Evolutionary conservation across 2,113 vertebrate species (phyloP), one percentile per base, ranked within the genome.

Genomic region (cat (Felis catus)): DNA sequence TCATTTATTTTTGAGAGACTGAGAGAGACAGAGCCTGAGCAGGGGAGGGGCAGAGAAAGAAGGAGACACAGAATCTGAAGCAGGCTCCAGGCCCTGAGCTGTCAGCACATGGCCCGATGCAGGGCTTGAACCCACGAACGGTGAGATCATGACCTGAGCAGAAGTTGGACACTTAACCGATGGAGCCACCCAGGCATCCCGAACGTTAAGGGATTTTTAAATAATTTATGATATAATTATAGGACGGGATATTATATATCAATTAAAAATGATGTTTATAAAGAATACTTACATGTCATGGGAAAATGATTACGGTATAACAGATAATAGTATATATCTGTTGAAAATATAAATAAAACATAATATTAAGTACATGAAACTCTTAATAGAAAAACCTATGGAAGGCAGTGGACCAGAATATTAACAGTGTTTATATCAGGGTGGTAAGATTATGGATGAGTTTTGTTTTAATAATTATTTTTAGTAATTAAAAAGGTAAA

Each of bases 341-440:
- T 82, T 83, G 53, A 96, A 97, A 76, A 4, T 55, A 68, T 74
- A 94, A 93, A 41, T 41, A 95, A 93, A 86, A 63, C 21, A 53
- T 78, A 33, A 53, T 66, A 68, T 68, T 70, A 98, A 91, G 31
- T 74, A 33, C 5, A 1, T 85, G 91, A 89, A 96, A 93, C 88
- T 93, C 39, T 88, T 97, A 83, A 73, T 33, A 87, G 29, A 73
- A 53, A 94, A 48, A 61, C 7, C 15, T 12, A 94, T 80, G 45
- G 19, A 95, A 87, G 27, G 4, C 5, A 74, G 36, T 45, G 41
- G 36, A 66, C 18, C 6, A 80, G 63, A 81, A 91, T 88, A 53
- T 39, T 94, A 83, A 84, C 19, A 73, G 55, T n/a, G 7, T 41
- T 93, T 92, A 73, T 41, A 73, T 48, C 41, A 95, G 27, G 27